These are phyloP conservation scores for Hafferia zeledoni DNA, from an alignment of 2,797 vertebrate species.

Conservation along the genomic window DNA sequence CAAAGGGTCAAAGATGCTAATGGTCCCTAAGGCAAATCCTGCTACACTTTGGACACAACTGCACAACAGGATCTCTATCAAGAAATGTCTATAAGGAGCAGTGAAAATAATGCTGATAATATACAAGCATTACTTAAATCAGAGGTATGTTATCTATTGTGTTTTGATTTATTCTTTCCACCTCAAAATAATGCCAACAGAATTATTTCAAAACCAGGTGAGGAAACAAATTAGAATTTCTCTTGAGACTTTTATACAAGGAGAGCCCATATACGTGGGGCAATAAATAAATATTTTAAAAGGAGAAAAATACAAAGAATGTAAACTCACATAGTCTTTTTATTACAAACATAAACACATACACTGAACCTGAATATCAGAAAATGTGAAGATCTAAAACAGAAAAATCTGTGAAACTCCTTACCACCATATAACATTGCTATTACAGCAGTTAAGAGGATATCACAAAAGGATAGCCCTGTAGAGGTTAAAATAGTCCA, in stretches of 20 bases:
- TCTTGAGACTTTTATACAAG: not conserved
- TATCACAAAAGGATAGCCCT: not conserved
- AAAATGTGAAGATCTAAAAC: not conserved
- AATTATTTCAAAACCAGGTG: not conserved
- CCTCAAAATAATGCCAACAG: not conserved
- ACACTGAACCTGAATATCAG: not conserved
- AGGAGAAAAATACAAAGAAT: not conserved
- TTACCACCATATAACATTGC: not conserved
- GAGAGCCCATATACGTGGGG: not conserved
- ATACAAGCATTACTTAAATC: not conserved
- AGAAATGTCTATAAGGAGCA: not conserved
- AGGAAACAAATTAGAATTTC: not conserved
- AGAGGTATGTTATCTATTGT: not conserved
- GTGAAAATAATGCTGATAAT: not conserved
- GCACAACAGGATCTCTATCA: not conserved
- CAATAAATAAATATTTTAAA: not conserved
- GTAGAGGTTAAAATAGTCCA: not conserved
- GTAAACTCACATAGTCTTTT: not conserved
- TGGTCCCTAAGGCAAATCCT: conserved; percentile 4
- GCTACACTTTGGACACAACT: not conserved
- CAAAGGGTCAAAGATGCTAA: not conserved
- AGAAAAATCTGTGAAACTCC: not conserved
- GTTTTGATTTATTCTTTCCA: not conserved
- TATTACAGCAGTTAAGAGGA: not conserved
- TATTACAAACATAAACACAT: not conserved